Conservation (phyloP, 2,113 vertebrate species). For the Merops nubicus region DNA sequence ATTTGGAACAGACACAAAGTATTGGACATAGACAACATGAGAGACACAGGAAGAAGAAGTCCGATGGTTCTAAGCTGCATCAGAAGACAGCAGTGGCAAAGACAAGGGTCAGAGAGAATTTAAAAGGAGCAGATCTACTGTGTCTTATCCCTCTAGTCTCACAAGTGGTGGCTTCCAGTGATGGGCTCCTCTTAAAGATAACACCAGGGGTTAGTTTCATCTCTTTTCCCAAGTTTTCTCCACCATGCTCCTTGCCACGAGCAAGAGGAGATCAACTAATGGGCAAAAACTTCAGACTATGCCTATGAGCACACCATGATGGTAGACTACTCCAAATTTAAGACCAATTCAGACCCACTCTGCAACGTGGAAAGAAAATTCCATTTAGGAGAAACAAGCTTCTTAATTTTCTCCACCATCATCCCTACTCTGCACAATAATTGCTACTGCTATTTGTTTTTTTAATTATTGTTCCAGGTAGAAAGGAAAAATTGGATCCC, state of each 20-base stretch:
- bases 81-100: background rate
- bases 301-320: background rate
- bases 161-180: background rate
- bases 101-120: background rate
- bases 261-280: background rate
- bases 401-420: background rate
- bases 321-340: background rate
- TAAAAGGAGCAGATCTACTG: background rate
- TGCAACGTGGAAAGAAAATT: background rate
- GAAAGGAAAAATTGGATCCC: background rate
- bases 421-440: background rate
- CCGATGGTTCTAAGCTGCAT: background rate
- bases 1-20: no score
- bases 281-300: background rate
- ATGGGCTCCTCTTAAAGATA: background rate
- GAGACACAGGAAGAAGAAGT: background rate
- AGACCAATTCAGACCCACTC: background rate
- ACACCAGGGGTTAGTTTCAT: background rate
- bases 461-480: background rate
- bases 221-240: background rate
- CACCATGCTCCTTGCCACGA: background rate
- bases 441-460: background rate
- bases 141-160: background rate
- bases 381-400: background rate
- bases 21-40: no score